A percentile compares a stretch with the other conserved stretches of the same genome.
These are phyloP conservation scores for Aspiorhynchus laticeps DNA, from an alignment of 2,113 vertebrate species.

Conservation along the genomic window DNA sequence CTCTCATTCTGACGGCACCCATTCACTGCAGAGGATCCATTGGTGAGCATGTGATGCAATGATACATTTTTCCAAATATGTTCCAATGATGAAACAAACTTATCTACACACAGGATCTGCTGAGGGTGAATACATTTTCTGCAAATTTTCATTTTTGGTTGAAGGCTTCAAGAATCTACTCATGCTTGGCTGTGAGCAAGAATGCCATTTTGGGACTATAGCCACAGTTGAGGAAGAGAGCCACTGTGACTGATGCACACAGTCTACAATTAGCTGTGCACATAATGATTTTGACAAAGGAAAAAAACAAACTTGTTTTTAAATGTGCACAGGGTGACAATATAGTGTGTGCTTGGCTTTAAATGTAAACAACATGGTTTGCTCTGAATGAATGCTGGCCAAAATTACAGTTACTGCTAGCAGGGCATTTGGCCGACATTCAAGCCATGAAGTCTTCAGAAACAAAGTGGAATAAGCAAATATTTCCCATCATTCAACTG, in stretches of 20 bases:
- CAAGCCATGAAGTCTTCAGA: constrained; percentile 2
- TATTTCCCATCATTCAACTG: constrained; percentile 13
- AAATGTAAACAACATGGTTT: constrained; percentile 18
- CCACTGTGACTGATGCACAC: neutral
- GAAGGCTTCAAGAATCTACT: neutral
- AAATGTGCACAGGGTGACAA: neutral
- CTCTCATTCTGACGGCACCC: too few species aligned
- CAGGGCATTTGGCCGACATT: neutral
- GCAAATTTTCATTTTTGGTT: neutral
- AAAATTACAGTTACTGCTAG: neutral
- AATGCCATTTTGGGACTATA: neutral
- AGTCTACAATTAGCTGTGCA: neutral
- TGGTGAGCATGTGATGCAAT: neutral
- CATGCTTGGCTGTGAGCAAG: neutral
- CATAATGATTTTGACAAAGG: neutral
- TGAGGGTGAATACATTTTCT: neutral
- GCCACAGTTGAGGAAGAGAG: neutral
- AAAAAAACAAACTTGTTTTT: neutral
- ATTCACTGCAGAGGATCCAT: neutral
- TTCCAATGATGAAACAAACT: neutral
- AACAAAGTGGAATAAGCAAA: constrained; percentile 29
- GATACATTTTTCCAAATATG: neutral
- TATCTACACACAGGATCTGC: neutral
- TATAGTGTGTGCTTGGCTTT: neutral
- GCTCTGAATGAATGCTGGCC: neutral